A percentile compares a stretch with the other conserved stretches of the same genome.
These are phyloP conservation scores for Bellardia bayeri DNA, from an alignment of 2,888 invertebrate species.

Conservation along the genomic window DNA sequence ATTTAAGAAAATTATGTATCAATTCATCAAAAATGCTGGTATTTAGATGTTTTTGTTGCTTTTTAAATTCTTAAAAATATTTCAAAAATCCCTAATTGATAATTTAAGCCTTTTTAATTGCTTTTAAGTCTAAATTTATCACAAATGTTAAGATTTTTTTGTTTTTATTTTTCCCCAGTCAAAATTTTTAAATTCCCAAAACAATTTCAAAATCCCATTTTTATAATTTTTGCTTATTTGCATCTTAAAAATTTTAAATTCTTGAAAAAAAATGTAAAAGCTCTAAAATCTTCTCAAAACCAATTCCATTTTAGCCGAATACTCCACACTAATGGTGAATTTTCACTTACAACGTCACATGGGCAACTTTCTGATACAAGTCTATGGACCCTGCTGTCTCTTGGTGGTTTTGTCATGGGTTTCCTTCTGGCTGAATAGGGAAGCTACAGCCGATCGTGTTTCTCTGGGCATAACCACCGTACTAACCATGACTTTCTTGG, in stretches of 20 bases:
- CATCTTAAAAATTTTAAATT: too few relatives aligned
- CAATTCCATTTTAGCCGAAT: conserved; percentile 85
- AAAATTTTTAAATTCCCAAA: background rate
- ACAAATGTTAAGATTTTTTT: too few relatives aligned
- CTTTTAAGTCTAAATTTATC: too few relatives aligned
- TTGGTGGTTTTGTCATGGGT: conserved; percentile 95
- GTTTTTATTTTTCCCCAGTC: too few relatives aligned
- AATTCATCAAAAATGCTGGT: too few relatives aligned
- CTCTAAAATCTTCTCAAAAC: background rate
- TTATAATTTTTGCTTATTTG: background rate
- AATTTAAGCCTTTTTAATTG: too few relatives aligned
- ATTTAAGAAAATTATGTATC: too few relatives aligned
- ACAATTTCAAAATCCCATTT: background rate
- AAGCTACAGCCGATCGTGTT: conserved; percentile 92
- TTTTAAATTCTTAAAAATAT: too few relatives aligned
- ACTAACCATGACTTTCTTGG: conserved; percentile 93
- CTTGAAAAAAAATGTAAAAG: too few relatives aligned
- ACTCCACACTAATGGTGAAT: conserved; percentile 89
- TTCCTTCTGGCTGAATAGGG: conserved; percentile 93
- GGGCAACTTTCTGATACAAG: conserved; percentile 94
- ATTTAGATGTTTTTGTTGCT: too few relatives aligned
- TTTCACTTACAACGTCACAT: conserved; percentile 92
- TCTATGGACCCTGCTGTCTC: conserved; percentile 93
- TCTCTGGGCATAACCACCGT: conserved; percentile 93
- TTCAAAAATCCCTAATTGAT: too few relatives aligned